These are phyloP conservation scores for Sinocyclocheilus rhinocerous DNA, from an alignment of 2,113 vertebrate genomes.

Conservation along the genomic window DNA sequence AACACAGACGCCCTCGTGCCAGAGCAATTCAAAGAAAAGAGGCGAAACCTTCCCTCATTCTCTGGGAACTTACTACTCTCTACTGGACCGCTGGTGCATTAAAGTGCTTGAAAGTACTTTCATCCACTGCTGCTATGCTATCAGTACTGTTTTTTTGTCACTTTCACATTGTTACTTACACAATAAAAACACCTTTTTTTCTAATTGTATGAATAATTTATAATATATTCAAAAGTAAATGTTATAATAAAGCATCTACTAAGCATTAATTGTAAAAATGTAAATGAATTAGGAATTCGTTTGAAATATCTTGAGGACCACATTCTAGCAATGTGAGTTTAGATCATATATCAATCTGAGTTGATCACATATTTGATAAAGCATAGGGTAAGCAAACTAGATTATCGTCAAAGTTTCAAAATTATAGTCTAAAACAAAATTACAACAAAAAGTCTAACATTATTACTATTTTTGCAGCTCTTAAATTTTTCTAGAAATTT, in stretches of 20 bases:
- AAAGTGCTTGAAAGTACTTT: not conserved
- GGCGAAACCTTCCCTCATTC: not conserved
- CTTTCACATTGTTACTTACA: not conserved
- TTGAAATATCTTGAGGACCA: not conserved
- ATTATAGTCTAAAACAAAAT: too few relatives aligned
- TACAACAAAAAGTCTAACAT: too few relatives aligned
- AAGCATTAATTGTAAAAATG: not conserved
- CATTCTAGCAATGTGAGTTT: not conserved
- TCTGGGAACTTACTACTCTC: constrained; percentile 48
- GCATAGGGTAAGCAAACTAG: too few relatives aligned
- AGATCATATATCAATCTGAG: too few relatives aligned
- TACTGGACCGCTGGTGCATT: constrained; percentile 41
- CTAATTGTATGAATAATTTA: not conserved
- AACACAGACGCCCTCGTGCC: constrained; percentile 1
- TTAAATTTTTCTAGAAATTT: too few relatives aligned
- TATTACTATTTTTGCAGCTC: too few relatives aligned
- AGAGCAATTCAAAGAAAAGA: not conserved
- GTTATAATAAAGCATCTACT: not conserved
- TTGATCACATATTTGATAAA: too few relatives aligned
- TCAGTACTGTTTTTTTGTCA: not conserved
- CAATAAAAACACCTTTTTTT: not conserved
- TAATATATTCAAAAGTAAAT: not conserved
- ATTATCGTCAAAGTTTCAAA: too few relatives aligned
- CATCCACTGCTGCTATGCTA: not conserved
- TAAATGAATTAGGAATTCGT: not conserved